Evolutionary conservation across 2,888 invertebrate genomes (phyloP).

Genomic region (Cotesia congregata): DNA sequence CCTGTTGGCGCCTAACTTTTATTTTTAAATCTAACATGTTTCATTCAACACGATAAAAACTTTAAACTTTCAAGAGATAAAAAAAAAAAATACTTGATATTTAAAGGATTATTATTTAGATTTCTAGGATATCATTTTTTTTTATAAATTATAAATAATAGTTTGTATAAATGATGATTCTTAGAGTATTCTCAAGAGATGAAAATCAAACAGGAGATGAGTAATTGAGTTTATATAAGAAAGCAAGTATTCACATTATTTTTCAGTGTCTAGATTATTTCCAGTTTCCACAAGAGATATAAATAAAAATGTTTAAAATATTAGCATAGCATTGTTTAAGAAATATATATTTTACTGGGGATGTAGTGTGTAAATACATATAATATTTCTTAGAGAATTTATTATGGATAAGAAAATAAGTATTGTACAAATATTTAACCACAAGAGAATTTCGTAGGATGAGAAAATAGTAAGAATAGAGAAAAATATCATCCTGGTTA

Average conservation of each 20-base stretch:
- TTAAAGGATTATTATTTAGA: too few relatives aligned
- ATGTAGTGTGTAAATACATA: not conserved
- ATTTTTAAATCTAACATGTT: constrained; percentile 3
- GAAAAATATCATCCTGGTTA: constrained; percentile 21
- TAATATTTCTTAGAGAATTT: not conserved
- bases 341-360: not conserved
- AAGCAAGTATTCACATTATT: constrained; percentile 30
- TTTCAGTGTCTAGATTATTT: constrained; percentile 1
- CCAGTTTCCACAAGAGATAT: not conserved
- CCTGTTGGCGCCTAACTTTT: constrained; percentile 34
- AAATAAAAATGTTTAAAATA: not conserved
- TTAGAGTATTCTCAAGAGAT: not conserved
- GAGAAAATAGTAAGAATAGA: constrained; percentile 32
- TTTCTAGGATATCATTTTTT: too few relatives aligned
- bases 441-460: not conserved
- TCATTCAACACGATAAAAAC: constrained; percentile 1
- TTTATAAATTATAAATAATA: too few relatives aligned
- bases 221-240: constrained; percentile 21
- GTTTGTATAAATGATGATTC: too few relatives aligned
- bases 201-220: not conserved
- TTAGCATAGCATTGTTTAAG: not conserved
- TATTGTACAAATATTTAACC: constrained; percentile 18
- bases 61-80: too few relatives aligned
- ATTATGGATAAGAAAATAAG: constrained; percentile 24
- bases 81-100: too few relatives aligned